phyloP scores from a whole-genome alignment of 2,888 invertebrate genomes.

The Xylota segnis region DNA sequence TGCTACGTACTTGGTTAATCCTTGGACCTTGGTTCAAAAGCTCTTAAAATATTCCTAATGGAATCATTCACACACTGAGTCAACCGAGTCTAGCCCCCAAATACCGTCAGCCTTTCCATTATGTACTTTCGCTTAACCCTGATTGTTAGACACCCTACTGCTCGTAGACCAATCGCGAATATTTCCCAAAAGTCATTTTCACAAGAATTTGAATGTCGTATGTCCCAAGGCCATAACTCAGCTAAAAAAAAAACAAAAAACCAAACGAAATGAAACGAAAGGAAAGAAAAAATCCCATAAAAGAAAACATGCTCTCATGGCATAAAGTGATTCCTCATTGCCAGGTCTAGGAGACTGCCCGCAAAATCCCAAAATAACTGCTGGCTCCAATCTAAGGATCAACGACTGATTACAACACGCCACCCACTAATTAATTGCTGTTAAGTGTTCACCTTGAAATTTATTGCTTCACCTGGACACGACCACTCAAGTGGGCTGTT shows the following conservation, averaged over 20 bases:
- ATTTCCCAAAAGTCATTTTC: slow-evolving; percentile 11
- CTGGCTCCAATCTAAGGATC: slow-evolving; percentile 66
- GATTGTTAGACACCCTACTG: too few species aligned
- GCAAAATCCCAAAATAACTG: slow-evolving; percentile 48
- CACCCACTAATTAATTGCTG: slow-evolving; percentile 73
- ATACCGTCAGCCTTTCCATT: too few species aligned
- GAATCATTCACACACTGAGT: too few species aligned
- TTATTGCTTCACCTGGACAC: slow-evolving; percentile 68
- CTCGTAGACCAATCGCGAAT: too few species aligned
- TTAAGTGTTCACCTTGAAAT: slow-evolving; percentile 75
- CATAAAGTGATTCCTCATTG: slow-evolving; percentile 56
- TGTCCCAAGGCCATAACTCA: slow-evolving; percentile 40
- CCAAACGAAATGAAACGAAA: background rate
- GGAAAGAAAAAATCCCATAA: background rate
- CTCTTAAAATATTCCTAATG: too few species aligned
- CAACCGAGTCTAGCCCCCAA: too few species aligned
- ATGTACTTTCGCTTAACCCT: too few species aligned
- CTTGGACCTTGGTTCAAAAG: too few species aligned
- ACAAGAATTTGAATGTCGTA: slow-evolving; percentile 30
- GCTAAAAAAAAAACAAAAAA: background rate
- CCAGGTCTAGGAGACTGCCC: slow-evolving; percentile 7
- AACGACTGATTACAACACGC: slow-evolving; percentile 75
- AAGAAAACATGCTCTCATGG: slow-evolving; percentile 54
- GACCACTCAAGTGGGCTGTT: slow-evolving; percentile 41
- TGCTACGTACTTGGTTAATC: too few species aligned